A percentile compares a stretch with the other conserved stretches of the same genome.
Conservation (phyloP, 2,888 invertebrate genomes). For the Megalurothrips usitatus region DNA sequence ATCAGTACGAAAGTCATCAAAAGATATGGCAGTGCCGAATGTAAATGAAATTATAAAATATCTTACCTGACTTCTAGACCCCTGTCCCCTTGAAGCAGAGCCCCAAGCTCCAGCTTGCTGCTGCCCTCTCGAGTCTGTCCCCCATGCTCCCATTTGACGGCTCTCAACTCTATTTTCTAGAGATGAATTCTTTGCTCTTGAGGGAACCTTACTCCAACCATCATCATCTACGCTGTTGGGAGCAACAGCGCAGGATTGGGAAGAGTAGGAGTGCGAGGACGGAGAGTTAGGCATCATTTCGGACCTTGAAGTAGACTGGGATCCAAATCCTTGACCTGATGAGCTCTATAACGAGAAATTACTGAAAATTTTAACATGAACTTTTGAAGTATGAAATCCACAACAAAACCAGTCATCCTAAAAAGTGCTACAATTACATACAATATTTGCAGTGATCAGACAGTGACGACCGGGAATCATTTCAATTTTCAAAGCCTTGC, state of each 20-base stretch:
- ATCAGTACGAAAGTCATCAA: background rate
- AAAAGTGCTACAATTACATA: background rate
- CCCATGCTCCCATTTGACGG: background rate
- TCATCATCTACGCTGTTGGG: background rate
- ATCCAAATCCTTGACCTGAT: background rate
- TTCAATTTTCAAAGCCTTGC: constrained; percentile 46
- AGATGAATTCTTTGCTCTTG: background rate
- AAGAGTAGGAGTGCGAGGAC: background rate
- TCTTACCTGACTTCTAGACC: background rate
- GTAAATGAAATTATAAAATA: background rate
- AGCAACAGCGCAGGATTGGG: background rate
- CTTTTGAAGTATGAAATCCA: background rate
- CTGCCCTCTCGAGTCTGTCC: background rate
- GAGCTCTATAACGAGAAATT: background rate
- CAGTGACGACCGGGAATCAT: constrained; percentile 47
- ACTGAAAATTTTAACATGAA: background rate
- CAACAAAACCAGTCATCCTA: background rate
- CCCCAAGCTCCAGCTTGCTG: background rate
- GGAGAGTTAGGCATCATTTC: no score
- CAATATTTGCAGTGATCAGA: background rate
- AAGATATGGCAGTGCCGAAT: background rate
- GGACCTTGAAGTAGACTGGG: background rate
- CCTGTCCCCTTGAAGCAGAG: background rate
- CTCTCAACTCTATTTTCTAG: background rate
- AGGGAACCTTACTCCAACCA: background rate